Percentiles rank a stretch among this genome's conserved stretches.
Evolutionary conservation across 2,113 vertebrate genomes (phyloP).

Genomic region (Aptenodytes patagonicus): DNA sequence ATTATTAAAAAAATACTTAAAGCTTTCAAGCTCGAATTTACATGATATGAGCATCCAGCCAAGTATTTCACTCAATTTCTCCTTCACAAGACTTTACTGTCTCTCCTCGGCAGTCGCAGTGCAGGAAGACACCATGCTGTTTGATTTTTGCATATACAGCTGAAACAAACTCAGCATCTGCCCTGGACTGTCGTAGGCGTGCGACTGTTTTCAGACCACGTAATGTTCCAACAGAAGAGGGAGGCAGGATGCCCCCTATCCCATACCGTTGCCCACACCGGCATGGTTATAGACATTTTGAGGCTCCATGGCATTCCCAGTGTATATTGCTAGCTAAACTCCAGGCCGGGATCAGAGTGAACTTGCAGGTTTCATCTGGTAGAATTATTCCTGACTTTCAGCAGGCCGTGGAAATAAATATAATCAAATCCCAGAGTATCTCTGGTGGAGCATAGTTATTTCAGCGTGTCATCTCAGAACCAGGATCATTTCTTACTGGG

Average conservation of each 20-base stretch:
- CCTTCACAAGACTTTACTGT: neutral
- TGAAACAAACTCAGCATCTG: neutral
- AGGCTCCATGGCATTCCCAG: neutral
- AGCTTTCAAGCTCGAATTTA: neutral
- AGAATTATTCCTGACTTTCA: neutral
- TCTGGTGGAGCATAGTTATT: neutral
- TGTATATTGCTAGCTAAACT: neutral
- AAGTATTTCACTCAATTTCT: neutral
- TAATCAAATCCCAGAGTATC: neutral
- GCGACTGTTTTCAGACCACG: neutral
- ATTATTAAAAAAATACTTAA: neutral
- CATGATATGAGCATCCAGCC: neutral
- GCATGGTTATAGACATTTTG: neutral
- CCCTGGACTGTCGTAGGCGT: neutral
- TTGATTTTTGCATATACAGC: neutral
- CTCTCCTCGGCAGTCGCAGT: neutral
- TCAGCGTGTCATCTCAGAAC: neutral
- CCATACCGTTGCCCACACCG: accelerated
- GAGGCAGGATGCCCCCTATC: neutral
- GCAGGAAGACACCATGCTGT: neutral
- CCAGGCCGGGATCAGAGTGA: neutral
- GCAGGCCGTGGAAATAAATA: neutral
- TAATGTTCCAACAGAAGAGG: neutral
- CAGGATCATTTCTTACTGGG: neutral
- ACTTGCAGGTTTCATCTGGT: neutral